These are phyloP conservation scores for Drosophila monieri DNA, from an alignment of 2,888 invertebrate genomes.

Conservation along the genomic window DNA sequence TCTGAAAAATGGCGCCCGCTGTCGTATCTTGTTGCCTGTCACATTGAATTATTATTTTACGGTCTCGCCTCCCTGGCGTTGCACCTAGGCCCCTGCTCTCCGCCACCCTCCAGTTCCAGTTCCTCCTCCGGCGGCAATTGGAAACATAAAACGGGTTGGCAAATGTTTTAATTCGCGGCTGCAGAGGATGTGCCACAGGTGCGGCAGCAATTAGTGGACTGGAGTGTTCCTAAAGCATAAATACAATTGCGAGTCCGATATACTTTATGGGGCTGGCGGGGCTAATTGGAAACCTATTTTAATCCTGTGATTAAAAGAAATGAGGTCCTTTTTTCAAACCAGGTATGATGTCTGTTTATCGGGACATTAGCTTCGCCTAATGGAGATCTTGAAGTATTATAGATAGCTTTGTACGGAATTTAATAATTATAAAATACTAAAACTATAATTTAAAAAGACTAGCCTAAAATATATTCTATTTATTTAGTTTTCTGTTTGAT, in stretches of 20 bases:
- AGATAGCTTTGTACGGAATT: too few species aligned
- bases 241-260: slow-evolving; percentile 43
- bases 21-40: slow-evolving; percentile 72
- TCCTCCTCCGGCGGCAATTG: slow-evolving; percentile 29
- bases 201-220: slow-evolving; percentile 45
- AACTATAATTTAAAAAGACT: too few species aligned
- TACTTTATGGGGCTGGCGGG: slow-evolving; percentile 17
- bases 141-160: slow-evolving; percentile 63
- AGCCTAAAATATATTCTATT: too few species aligned
- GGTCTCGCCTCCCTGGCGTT: slow-evolving; percentile 43
- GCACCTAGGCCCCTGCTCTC: background rate
- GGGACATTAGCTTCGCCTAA: background rate
- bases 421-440: too few species aligned
- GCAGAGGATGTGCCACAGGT: slow-evolving; percentile 39
- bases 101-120: slow-evolving; percentile 2
- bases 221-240: slow-evolving; percentile 32
- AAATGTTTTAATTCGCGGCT: slow-evolving; percentile 69
- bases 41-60: slow-evolving; percentile 79
- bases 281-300: slow-evolving; percentile 18
- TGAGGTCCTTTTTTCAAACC: background rate
- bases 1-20: slow-evolving; percentile 74
- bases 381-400: background rate
- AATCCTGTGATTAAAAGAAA: background rate
- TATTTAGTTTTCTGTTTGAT: too few species aligned
- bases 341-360: background rate